Evolutionary conservation across 2,888 invertebrate genomes (phyloP).

Genomic region (Lochmaea capreae): DNA sequence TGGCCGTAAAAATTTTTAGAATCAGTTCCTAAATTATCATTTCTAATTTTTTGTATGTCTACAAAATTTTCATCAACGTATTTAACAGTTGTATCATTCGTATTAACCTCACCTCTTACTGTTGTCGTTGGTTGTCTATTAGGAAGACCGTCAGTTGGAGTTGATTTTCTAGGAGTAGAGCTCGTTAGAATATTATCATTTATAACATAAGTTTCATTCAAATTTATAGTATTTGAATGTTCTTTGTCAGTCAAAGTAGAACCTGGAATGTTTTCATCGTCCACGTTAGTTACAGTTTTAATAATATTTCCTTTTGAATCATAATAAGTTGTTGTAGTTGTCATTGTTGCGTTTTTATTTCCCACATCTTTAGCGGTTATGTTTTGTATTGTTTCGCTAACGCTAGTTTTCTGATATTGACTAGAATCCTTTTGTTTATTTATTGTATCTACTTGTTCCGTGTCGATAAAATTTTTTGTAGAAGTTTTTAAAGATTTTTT

Average conservation of each 20-base stretch:
- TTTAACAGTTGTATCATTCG: conserved; percentile 7
- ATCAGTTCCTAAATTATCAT: conserved; percentile 54
- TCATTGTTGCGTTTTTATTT: conserved; percentile 45
- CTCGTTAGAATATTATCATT: conserved; percentile 17
- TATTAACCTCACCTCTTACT: conserved; percentile 17
- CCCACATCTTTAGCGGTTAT: conserved; percentile 45
- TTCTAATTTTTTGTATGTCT: conserved; percentile 55
- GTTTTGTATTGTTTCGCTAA: conserved; percentile 29
- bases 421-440: conserved; percentile 37
- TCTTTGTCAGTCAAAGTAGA: conserved; percentile 17
- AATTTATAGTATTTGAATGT: conserved; percentile 7
- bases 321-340: conserved; percentile 62
- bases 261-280: conserved; percentile 49
- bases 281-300: conserved; percentile 59
- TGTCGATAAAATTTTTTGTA: conserved; percentile 47
- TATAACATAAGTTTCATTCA: conserved; percentile 19
- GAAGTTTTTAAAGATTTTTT: conserved; percentile 39
- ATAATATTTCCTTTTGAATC: conserved; percentile 62
- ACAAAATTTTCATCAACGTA: conserved; percentile 57
- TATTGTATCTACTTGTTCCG: conserved; percentile 43
- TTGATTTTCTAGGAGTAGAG: conserved; percentile 24
- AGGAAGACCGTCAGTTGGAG: conserved; percentile 18
- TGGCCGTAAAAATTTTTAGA: conserved; percentile 61
- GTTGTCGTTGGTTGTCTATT: conserved; percentile 22
- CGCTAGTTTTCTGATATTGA: conserved; percentile 32